Evolutionary conservation across 1,140 invertebrate species (phyloP).

Genomic region (Heterodera schachtii): DNA sequence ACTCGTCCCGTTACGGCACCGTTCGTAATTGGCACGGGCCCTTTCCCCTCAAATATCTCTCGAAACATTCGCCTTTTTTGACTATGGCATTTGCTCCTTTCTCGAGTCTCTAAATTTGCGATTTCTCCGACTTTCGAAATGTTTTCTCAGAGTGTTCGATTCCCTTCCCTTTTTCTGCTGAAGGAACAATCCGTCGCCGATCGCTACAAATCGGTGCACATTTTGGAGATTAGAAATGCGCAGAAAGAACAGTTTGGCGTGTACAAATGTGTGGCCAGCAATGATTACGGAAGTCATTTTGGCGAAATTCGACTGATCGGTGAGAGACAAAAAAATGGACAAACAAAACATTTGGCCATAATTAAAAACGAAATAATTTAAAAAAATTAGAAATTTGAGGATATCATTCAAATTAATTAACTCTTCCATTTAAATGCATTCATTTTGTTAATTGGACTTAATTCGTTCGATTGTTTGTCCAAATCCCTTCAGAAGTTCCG

Average conservation of each 20-base stretch:
- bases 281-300: slow-evolving; percentile 54
- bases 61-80: slow-evolving; percentile 2
- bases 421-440: no score
- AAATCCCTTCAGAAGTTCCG: slow-evolving; percentile 31
- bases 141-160: no score
- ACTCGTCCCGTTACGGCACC: slow-evolving; percentile 45
- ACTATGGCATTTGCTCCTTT: no score
- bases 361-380: no score
- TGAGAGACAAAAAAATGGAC: slow-evolving; percentile 3
- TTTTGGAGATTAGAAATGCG: slow-evolving; percentile 48
- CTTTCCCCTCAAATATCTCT: slow-evolving; percentile 3
- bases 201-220: slow-evolving; percentile 50
- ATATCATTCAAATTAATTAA: no score
- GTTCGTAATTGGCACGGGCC: slow-evolving; percentile 18
- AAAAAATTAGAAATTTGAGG: no score
- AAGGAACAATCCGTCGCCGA: slow-evolving; percentile 45
- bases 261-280: slow-evolving; percentile 48
- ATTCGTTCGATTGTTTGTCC: no score
- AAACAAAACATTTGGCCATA: not conserved
- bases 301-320: slow-evolving; percentile 53
- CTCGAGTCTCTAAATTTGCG: no score
- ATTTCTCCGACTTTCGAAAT: no score
- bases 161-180: slow-evolving; percentile 21
- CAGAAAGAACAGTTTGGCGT: slow-evolving; percentile 37
- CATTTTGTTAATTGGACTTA: no score